Conservation (phyloP, 1,140 invertebrate genomes). For the Diuraphis noxia region DNA sequence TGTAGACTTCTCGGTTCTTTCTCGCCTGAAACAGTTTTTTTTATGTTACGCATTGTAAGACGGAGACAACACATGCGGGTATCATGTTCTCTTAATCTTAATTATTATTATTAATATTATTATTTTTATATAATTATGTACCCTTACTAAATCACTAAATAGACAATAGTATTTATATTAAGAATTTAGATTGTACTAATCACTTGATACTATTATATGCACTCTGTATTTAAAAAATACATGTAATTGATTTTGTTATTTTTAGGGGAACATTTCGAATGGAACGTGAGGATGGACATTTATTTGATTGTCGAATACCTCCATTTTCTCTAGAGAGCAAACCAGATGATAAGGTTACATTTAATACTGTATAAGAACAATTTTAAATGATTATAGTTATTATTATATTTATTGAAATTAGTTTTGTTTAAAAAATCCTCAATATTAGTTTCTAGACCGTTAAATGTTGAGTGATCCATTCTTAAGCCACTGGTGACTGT, state of each 20-base stretch:
- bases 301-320: conserved; percentile 94
- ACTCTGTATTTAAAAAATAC: neutral
- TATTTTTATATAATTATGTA: no score
- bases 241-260: neutral
- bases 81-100: no score
- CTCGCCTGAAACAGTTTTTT: no score
- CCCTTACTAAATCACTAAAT: neutral
- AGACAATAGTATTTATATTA: neutral
- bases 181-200: neutral
- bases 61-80: no score
- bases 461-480: conserved; percentile 52
- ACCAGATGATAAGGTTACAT: conserved; percentile 64
- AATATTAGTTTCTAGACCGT: conserved; percentile 53
- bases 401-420: conserved; percentile 43
- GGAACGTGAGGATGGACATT: conserved; percentile 93
- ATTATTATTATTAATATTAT: no score
- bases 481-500: conserved; percentile 54
- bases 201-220: neutral
- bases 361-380: conserved; percentile 51
- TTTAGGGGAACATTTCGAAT: conserved; percentile 89
- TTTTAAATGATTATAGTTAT: conserved; percentile 36
- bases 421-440: conserved; percentile 48
- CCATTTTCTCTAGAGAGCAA: conserved; percentile 95
- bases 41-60: no score
- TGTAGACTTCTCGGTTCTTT: no score